Conservation (phyloP, 2,888 invertebrate genomes). For the Patella ulyssiponensis region DNA sequence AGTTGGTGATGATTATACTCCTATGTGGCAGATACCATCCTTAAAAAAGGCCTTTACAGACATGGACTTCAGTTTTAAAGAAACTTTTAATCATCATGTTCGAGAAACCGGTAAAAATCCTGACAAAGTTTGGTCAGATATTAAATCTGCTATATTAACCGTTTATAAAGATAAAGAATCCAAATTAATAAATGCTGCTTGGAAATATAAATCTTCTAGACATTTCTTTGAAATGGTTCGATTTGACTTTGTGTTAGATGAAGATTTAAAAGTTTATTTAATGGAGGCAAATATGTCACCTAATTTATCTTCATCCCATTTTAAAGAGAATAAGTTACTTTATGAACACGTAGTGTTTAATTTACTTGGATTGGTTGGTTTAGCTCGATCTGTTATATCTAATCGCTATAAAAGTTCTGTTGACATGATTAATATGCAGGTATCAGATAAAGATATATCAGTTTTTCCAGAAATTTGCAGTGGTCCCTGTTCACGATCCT, state of each 20-base stretch:
- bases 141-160: conserved; percentile 83
- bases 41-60: conserved; percentile 69
- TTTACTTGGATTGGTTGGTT: conserved; percentile 84
- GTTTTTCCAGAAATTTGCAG: conserved; percentile 82
- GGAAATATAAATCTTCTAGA: conserved; percentile 62
- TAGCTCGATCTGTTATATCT: conserved; percentile 70
- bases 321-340: conserved; percentile 85
- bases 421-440: conserved; percentile 78
- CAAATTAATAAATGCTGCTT: conserved; percentile 77
- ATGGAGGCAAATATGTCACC: conserved; percentile 99
- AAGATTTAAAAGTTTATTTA: conserved; percentile 86
- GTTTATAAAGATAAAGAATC: conserved; percentile 80
- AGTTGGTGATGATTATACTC: conserved; percentile 93
- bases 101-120: conserved; percentile 79
- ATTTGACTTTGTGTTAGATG: conserved; percentile 93
- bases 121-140: conserved; percentile 83
- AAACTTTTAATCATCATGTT: conserved; percentile 83
- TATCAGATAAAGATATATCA: conserved; percentile 85
- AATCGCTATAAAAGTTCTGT: conserved; percentile 54
- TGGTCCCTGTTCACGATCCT: conserved; percentile 75
- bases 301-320: conserved; percentile 94
- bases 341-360: conserved; percentile 95
- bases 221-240: conserved; percentile 94
- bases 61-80: conserved; percentile 85
- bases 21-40: conserved; percentile 85